A percentile compares a stretch with the other conserved stretches of the same genome.
These are phyloP conservation scores for Marronus borbonicus DNA, from an alignment of 2,888 invertebrate genomes.

Conservation along the genomic window DNA sequence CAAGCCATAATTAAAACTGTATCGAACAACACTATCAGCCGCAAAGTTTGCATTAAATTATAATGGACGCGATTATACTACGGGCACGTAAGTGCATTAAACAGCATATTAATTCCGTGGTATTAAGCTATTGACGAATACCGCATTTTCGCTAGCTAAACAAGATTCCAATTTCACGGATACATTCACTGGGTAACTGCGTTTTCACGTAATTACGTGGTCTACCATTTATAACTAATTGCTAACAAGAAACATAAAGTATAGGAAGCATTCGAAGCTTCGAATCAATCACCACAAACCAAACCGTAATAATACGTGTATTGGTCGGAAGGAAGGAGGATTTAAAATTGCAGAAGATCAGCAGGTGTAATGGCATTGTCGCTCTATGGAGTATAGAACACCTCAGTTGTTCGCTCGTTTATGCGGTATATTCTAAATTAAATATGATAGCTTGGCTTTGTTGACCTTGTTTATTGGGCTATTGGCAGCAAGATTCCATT, in stretches of 20 bases:
- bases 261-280: neutral
- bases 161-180: neutral
- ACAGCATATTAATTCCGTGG: neutral
- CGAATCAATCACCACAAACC: neutral
- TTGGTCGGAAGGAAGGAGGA: conserved; percentile 1
- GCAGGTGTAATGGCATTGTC: conserved; percentile 18
- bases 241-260: neutral
- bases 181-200: neutral
- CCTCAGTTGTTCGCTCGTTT: neutral
- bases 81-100: neutral
- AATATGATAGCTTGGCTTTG: too few relatives aligned
- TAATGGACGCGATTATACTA: neutral
- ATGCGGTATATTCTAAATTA: too few relatives aligned
- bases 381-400: neutral
- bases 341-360: neutral
- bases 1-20: conserved; percentile 11
- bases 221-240: neutral
- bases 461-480: too few relatives aligned
- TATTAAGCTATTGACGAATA: neutral
- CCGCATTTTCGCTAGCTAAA: neutral
- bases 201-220: neutral
- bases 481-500: too few relatives aligned
- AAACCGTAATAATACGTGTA: neutral
- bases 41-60: neutral
- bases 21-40: neutral